Evolutionary conservation across 1,140 invertebrate genomes (phyloP).

Genomic region (Atta cephalotes): DNA sequence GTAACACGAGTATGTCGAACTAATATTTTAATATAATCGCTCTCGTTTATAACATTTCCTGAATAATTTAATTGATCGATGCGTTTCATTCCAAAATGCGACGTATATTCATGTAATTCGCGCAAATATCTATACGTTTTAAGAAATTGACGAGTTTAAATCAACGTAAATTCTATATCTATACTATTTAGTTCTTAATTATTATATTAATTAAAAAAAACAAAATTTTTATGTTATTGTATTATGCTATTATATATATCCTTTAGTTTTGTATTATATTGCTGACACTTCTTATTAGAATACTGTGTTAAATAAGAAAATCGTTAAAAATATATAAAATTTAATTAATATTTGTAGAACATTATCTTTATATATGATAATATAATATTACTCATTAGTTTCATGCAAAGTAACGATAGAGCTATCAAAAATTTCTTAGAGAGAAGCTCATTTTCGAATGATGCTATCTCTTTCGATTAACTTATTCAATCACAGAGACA

Average conservation of each 20-base stretch:
- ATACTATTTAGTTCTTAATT: background rate
- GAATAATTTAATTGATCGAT: constrained; percentile 52
- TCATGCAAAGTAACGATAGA: background rate
- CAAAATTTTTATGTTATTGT: background rate
- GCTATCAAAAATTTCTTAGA: background rate
- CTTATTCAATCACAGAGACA: background rate
- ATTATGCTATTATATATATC: background rate
- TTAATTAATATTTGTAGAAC: background rate
- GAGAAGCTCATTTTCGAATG: background rate
- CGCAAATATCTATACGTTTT: background rate
- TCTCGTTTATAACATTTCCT: constrained; percentile 26
- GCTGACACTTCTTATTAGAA: background rate
- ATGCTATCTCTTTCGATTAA: background rate
- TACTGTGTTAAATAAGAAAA: background rate
- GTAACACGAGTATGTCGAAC: constrained; percentile 8
- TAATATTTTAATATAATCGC: constrained; percentile 53
- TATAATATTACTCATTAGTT: background rate
- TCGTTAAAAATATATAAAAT: background rate
- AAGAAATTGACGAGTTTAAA: background rate
- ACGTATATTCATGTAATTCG: background rate
- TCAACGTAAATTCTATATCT: background rate
- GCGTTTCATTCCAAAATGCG: background rate
- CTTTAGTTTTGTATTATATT: background rate
- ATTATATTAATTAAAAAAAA: background rate
- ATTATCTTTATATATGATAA: background rate